Percentiles rank a stretch among this genome's conserved stretches.
These are phyloP conservation scores for Tribolium madens DNA, from an alignment of 1,140 invertebrate genomes.

Conservation along the genomic window DNA sequence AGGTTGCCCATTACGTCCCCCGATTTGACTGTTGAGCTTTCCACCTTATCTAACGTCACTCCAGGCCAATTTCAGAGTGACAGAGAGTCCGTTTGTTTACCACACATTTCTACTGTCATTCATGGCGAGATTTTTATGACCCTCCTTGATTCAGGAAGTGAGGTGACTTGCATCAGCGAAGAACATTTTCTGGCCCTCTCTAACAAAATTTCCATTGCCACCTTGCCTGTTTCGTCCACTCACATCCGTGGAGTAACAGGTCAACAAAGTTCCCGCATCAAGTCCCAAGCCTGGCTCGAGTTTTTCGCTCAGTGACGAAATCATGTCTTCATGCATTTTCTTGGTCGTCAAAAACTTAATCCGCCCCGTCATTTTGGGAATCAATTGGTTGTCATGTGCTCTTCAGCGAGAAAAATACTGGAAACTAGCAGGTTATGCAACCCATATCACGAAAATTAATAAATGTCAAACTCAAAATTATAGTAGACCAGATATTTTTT, in stretches of 20 bases:
- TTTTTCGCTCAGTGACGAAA: not conserved
- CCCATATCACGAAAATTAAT: no score
- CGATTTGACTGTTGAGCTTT: no score
- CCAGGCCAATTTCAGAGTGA: no score
- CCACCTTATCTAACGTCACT: no score
- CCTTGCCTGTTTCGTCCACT: slow-evolving; percentile 9
- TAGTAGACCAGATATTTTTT: no score
- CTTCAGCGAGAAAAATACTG: no score
- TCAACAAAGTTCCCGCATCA: slow-evolving; percentile 6
- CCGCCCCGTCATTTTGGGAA: slow-evolving; percentile 27
- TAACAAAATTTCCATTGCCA: not conserved
- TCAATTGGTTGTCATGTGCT: slow-evolving; percentile 23
- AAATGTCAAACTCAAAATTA: no score
- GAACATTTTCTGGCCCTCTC: not conserved
- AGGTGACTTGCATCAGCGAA: slow-evolving; percentile 1
- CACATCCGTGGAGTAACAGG: slow-evolving; percentile 22
- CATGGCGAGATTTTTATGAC: not conserved
- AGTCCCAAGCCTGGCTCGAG: not conserved
- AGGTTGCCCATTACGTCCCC: no score
- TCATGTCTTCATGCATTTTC: not conserved
- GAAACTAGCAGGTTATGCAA: no score
- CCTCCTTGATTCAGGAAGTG: not conserved
- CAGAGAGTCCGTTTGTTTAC: not conserved
- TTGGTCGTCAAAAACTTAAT: slow-evolving; percentile 26
- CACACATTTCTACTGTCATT: not conserved